Conservation (phyloP, 2,888 invertebrate species). For the Cantharis flavilabris region DNA sequence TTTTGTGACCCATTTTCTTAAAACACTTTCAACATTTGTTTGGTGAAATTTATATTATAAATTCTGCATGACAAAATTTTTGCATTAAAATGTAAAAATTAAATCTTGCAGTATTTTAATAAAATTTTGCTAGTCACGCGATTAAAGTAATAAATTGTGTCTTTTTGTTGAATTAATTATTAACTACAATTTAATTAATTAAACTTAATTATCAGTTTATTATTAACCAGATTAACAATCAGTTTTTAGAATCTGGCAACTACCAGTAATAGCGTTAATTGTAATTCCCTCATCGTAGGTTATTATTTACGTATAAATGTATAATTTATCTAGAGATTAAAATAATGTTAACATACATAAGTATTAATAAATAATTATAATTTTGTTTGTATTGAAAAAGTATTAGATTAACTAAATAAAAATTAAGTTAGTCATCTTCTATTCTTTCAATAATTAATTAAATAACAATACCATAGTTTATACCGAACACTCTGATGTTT, state of each 20-base stretch:
- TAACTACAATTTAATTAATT: not conserved
- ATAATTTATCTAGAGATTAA: not conserved
- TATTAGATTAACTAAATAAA: not conserved
- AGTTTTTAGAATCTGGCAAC: not conserved
- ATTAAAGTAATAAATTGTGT: not conserved
- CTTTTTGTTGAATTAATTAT: not conserved
- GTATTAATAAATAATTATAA: not conserved
- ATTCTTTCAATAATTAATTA: not conserved
- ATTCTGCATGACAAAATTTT: not conserved
- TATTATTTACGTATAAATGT: not conserved
- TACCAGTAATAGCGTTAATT: not conserved
- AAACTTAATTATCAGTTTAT: not conserved
- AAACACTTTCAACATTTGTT: constrained; percentile 25
- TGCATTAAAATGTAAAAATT: not conserved
- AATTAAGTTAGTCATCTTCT: not conserved
- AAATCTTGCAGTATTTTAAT: not conserved
- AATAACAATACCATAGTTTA: not conserved
- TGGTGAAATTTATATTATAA: not conserved
- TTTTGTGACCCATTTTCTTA: constrained; percentile 44
- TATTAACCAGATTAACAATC: not conserved
- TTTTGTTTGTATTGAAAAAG: not conserved
- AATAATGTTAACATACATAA: not conserved
- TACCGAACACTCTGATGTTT: not conserved
- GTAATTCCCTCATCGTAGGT: not conserved
- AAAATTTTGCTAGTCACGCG: not conserved